phyloP scores from a whole-genome alignment of 2,113 vertebrate genomes.

The Myotis yumanensis region DNA sequence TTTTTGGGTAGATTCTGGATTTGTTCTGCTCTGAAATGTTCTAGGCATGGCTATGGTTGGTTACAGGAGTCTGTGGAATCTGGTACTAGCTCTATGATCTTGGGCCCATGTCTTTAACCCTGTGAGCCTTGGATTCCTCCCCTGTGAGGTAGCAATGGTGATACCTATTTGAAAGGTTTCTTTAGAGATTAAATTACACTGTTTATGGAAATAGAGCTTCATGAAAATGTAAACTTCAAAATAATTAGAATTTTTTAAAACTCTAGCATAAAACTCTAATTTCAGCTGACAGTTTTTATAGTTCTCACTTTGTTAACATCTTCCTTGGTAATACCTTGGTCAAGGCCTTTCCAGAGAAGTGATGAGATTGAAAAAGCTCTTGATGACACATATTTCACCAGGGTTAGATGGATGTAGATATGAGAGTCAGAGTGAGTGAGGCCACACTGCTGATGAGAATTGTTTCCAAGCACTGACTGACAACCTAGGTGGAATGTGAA shows the following conservation, averaged over 20 bases:
- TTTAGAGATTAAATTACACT: not conserved
- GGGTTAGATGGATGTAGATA: slow-evolving; percentile 74
- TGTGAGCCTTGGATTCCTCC: not conserved
- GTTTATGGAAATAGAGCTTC: not conserved
- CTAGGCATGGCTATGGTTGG: not conserved
- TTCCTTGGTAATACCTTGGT: slow-evolving; percentile 38
- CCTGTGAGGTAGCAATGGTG: not conserved
- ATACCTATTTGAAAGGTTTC: not conserved
- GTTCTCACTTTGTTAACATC: fast-evolving
- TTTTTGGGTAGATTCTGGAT: not conserved
- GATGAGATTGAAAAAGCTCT: slow-evolving; percentile 20
- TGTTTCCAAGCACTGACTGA: slow-evolving; percentile 74
- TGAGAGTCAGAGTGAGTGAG: slow-evolving; percentile 69
- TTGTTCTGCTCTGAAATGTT: not conserved
- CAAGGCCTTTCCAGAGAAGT: slow-evolving; percentile 18
- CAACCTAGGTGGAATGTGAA: slow-evolving; percentile 70
- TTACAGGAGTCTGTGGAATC: no score
- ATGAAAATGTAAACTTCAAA: not conserved
- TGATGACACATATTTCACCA: not conserved
- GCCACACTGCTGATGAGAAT: not conserved
- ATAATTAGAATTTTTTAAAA: not conserved
- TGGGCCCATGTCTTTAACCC: no score
- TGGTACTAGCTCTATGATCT: not conserved
- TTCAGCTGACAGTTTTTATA: not conserved
- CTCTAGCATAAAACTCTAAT: not conserved